These are phyloP conservation scores for Aphelocoma californica DNA, from an alignment of 2,797 vertebrate genomes.

Conservation along the genomic window DNA sequence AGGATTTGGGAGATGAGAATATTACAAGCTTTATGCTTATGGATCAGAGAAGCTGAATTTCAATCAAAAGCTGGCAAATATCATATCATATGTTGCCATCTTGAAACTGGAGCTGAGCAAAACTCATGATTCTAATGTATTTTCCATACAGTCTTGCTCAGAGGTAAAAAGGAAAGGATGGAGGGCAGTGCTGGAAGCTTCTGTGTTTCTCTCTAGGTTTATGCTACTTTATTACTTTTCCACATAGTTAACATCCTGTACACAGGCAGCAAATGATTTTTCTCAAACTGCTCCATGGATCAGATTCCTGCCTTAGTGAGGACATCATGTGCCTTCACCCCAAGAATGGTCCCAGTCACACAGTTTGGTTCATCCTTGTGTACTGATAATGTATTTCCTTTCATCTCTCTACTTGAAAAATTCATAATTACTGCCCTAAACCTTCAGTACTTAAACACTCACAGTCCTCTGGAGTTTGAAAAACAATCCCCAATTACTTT, in stretches of 20 bases:
- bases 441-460: background rate
- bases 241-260: constrained; percentile 20
- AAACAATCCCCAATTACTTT: constrained; percentile 62
- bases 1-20: constrained; percentile 23
- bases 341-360: background rate
- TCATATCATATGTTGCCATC: background rate
- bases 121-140: background rate
- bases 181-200: background rate
- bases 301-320: background rate
- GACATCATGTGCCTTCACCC: background rate
- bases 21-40: background rate
- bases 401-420: constrained; percentile 57
- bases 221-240: constrained; percentile 13
- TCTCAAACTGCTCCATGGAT: background rate
- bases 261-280: background rate
- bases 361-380: background rate
- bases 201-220: background rate
- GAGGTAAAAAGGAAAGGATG: background rate
- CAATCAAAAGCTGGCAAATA: background rate
- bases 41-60: constrained; percentile 26
- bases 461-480: constrained; percentile 20
- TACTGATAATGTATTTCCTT: constrained; percentile 14
- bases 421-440: constrained; percentile 38
- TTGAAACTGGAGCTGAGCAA: background rate
- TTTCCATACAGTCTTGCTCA: background rate